These are phyloP conservation scores for Dryococelus australis DNA, from an alignment of 2,888 invertebrate genomes.

Conservation along the genomic window DNA sequence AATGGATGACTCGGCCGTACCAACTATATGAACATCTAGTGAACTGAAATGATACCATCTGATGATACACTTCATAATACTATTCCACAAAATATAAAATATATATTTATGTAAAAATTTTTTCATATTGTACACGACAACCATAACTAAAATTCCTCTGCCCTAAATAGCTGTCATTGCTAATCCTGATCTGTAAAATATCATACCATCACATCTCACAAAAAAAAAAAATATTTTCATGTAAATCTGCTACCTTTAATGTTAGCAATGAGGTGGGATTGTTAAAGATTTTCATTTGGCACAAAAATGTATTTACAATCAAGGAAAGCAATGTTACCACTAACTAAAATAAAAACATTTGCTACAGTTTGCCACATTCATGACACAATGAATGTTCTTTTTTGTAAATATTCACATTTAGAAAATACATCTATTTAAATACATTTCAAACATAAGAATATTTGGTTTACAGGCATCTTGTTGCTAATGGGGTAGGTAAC, in stretches of 20 bases:
- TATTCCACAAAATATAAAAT: too few species aligned
- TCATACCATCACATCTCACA: neutral
- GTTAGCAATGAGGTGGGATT: slow-evolving; percentile 16
- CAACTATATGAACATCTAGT: too few species aligned
- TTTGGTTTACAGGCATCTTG: neutral
- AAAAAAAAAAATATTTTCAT: neutral
- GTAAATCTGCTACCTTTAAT: neutral
- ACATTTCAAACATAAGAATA: neutral
- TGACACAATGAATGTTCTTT: neutral
- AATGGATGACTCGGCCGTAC: too few species aligned
- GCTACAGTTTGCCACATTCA: neutral
- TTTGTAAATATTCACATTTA: neutral
- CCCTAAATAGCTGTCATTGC: neutral
- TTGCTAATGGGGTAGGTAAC: neutral
- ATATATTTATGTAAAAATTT: too few species aligned
- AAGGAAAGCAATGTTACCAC: neutral
- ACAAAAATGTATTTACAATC: neutral
- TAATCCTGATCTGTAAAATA: neutral
- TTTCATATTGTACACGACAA: neutral
- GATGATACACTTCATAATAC: too few species aligned
- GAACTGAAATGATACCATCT: too few species aligned
- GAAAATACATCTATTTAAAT: slow-evolving; percentile 1
- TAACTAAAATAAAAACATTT: neutral
- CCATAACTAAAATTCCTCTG: neutral
- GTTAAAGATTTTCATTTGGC: slow-evolving; percentile 1